These are phyloP conservation scores for Diadophis punctatus DNA, from an alignment of 2,113 vertebrate species.

Conservation along the genomic window DNA sequence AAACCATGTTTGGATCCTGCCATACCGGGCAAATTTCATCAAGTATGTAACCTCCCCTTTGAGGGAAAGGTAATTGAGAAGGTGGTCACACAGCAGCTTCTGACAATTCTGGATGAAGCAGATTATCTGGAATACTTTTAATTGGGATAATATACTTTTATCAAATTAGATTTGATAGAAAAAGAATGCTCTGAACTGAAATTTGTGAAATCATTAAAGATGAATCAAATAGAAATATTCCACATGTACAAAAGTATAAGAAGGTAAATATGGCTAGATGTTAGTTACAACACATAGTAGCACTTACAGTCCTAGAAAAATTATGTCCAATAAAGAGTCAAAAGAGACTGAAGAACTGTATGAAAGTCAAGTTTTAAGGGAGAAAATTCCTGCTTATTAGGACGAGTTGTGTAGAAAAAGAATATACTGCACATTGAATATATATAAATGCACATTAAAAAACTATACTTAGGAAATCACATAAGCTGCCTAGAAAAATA, in stretches of 20 bases:
- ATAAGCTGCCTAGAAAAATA: too few relatives aligned
- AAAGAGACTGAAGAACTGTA: neutral
- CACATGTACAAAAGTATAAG: neutral
- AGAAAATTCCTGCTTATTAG: neutral
- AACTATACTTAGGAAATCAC: neutral
- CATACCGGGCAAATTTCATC: neutral
- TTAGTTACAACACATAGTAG: neutral
- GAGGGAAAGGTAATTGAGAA: neutral
- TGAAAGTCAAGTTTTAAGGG: neutral
- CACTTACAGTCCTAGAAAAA: neutral
- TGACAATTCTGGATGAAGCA: neutral
- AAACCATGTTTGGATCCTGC: neutral
- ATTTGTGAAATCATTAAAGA: neutral
- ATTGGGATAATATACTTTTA: neutral
- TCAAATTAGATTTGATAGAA: neutral
- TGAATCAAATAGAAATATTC: neutral
- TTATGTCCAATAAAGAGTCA: neutral
- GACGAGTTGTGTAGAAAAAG: neutral
- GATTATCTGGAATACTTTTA: neutral
- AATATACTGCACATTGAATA: neutral
- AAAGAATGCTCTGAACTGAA: neutral
- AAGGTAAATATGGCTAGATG: neutral
- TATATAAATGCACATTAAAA: neutral
- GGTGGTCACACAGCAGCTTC: neutral
- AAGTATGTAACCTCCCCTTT: neutral